phyloP scores from a whole-genome alignment of 2,113 vertebrate genomes.

The Macroglossus sobrinus region DNA sequence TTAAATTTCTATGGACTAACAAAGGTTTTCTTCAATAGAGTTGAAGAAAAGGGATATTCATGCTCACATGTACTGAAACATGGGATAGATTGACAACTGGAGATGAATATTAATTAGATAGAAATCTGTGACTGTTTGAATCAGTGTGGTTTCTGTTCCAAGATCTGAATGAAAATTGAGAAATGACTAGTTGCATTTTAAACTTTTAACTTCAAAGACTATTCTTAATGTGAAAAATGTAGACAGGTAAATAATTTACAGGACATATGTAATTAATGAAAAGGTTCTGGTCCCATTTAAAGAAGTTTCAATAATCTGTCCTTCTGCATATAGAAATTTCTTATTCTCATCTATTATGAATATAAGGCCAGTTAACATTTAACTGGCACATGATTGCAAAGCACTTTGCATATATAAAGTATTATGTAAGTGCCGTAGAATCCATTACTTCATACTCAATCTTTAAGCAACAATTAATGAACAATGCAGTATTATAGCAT shows the following conservation, averaged over 20 bases:
- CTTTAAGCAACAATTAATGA: conserved; percentile 76
- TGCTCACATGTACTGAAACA: background rate
- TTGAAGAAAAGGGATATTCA: background rate
- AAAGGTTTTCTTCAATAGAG: background rate
- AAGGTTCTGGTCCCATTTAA: conserved; percentile 4
- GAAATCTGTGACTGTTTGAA: conserved; percentile 38
- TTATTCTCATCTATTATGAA: conserved; percentile 55
- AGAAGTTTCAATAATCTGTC: conserved; percentile 46
- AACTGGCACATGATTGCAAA: conserved; percentile 55
- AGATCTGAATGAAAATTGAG: conserved; percentile 50
- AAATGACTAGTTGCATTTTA: conserved; percentile 37
- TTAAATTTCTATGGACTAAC: background rate
- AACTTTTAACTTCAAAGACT: conserved; percentile 43
- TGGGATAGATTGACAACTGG: background rate
- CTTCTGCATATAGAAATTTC: conserved; percentile 43
- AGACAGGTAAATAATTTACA: conserved; percentile 52
- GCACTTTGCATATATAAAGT: conserved; percentile 70
- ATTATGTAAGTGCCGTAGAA: conserved; percentile 59
- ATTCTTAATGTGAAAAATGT: conserved; percentile 39
- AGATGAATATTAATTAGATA: conserved; percentile 49
- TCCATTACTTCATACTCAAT: conserved; percentile 58
- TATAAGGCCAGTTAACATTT: conserved; percentile 58
- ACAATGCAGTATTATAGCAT: conserved; percentile 63
- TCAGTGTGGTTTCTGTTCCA: conserved; percentile 31
- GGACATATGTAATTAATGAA: conserved; percentile 51